Conservation (phyloP, 2,797 vertebrate genomes). For the Leptatherina wallacei region DNA sequence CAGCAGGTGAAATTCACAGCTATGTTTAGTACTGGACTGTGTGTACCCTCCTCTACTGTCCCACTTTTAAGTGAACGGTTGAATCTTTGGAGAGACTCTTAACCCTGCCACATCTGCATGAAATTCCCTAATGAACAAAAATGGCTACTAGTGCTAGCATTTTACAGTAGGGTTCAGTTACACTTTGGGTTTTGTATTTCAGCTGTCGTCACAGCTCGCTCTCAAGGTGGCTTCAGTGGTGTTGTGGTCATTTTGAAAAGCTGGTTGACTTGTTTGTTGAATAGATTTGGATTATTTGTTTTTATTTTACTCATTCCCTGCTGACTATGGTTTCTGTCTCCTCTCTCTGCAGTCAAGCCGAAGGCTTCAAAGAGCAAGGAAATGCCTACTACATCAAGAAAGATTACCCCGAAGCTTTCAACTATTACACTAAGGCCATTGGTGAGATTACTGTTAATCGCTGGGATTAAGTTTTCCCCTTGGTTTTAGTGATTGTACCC, state of each 20-base stretch:
- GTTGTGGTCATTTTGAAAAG: not conserved
- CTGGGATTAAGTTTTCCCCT: conserved; percentile 2
- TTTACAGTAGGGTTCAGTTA: conserved; percentile 2
- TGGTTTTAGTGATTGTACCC: not conserved
- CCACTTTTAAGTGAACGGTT: conserved; percentile 44
- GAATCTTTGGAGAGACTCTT: conserved; percentile 1
- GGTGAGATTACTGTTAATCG: conserved; percentile 80
- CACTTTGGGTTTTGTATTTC: not conserved
- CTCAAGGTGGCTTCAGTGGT: not conserved
- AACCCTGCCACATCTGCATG: not conserved
- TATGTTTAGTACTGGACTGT: conserved; percentile 61
- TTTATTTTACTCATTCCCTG: not conserved
- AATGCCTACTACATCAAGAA: conserved; percentile 93
- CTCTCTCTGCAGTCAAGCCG: conserved; percentile 86
- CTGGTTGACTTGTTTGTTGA: not conserved
- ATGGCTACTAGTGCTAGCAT: not conserved
- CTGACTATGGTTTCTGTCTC: conserved; percentile 28
- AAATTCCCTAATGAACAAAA: not conserved
- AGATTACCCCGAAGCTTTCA: conserved; percentile 94
- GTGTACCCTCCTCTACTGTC: conserved; percentile 46
- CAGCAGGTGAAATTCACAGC: conserved; percentile 49
- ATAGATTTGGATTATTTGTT: not conserved
- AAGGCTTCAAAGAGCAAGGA: conserved; percentile 95
- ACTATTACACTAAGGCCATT: conserved; percentile 97
- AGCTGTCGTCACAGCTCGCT: not conserved